Percentiles rank a stretch among this genome's conserved stretches.
Conservation (phyloP, 2,797 vertebrate species). For the Pipistrellus pipistrellus region DNA sequence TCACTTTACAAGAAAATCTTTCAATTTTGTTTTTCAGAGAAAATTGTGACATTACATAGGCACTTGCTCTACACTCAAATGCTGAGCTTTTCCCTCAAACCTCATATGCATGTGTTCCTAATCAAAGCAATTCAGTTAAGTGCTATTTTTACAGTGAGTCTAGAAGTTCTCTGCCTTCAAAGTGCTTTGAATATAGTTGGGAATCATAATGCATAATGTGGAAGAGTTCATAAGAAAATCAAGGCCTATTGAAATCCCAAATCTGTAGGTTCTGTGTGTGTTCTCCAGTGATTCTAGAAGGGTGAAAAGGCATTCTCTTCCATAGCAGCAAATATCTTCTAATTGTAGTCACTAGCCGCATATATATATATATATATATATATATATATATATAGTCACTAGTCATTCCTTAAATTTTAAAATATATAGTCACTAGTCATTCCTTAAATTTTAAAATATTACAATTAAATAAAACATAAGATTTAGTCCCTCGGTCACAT, state of each 20-base stretch:
- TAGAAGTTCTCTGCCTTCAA: neutral
- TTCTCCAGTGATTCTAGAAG: neutral
- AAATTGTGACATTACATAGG: neutral
- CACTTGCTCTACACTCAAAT: neutral
- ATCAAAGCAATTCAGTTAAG: conserved; percentile 4
- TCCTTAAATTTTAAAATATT: neutral
- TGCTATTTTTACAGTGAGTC: neutral
- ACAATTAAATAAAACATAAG: conserved; percentile 20
- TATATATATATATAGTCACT: neutral
- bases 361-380: no score
- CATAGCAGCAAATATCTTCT: neutral
- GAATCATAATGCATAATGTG: neutral
- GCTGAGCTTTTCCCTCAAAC: neutral
- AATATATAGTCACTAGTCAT: neutral
- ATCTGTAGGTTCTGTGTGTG: neutral
- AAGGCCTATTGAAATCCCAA: neutral
- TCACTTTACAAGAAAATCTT: conserved; percentile 69
- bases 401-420: neutral
- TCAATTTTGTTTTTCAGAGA: conserved; percentile 12
- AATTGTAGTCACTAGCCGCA: neutral
- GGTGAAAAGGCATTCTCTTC: neutral
- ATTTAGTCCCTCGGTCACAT: neutral
- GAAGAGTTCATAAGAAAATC: neutral
- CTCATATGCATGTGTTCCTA: neutral
- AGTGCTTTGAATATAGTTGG: neutral